A percentile compares a stretch with the other conserved stretches of the same genome.
Conservation (phyloP, 2,113 vertebrate species). For the Platichthys stellatus region DNA sequence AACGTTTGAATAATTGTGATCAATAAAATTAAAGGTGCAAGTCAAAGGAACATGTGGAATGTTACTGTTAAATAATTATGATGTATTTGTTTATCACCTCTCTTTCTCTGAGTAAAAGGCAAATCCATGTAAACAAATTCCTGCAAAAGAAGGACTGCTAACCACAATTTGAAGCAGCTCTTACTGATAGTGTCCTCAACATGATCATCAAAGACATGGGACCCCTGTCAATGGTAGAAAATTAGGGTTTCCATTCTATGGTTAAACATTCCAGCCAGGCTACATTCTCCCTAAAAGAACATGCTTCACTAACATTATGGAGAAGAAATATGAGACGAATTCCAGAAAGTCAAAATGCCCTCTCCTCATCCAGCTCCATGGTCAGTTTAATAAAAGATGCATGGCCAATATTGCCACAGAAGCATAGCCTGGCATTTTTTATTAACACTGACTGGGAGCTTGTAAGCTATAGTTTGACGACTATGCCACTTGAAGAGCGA, state of each 20-base stretch:
- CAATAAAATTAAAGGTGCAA: too few species aligned
- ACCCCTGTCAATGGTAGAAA: neutral
- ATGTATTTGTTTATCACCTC: too few species aligned
- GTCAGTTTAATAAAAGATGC: neutral
- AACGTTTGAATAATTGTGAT: too few species aligned
- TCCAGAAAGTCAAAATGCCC: neutral
- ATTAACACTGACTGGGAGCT: too few species aligned
- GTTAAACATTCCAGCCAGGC: neutral
- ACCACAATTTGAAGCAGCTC: neutral
- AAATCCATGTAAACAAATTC: neutral
- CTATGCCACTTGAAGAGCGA: too few species aligned
- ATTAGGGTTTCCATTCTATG: neutral
- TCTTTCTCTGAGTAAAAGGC: too few species aligned
- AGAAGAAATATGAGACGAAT: neutral
- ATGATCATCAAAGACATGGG: neutral
- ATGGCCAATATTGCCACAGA: neutral
- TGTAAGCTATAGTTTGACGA: too few species aligned
- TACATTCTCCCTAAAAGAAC: neutral
- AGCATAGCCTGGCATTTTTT: too few species aligned
- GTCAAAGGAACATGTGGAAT: too few species aligned
- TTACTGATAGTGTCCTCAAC: neutral
- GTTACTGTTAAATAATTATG: too few species aligned
- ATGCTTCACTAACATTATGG: neutral
- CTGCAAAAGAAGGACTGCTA: neutral
- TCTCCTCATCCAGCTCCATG: neutral